Evolutionary conservation across 2,797 vertebrate species (phyloP).

Genomic region (Choloepus didactylus): DNA sequence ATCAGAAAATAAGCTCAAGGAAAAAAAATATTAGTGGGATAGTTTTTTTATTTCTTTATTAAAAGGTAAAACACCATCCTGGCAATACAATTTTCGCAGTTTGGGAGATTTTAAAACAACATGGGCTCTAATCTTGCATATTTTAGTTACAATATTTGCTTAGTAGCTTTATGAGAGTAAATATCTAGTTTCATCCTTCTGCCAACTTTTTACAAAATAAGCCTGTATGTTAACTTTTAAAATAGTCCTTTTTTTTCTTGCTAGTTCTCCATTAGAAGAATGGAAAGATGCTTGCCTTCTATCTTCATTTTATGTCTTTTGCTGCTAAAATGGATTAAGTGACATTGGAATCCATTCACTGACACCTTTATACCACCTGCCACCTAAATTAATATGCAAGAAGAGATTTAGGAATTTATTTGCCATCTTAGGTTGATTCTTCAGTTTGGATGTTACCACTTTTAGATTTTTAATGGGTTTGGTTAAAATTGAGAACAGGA

Average conservation of each 20-base stretch:
- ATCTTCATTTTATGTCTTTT: constrained; percentile 33
- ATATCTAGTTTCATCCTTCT: constrained; percentile 21
- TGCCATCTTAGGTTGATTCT: neutral
- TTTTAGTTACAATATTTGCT: neutral
- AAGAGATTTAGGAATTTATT: constrained; percentile 25
- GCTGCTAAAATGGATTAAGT: constrained; percentile 1
- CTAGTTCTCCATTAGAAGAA: neutral
- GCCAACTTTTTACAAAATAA: constrained; percentile 26
- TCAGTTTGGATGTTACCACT: neutral
- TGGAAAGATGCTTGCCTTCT: constrained; percentile 31
- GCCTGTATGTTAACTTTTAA: neutral
- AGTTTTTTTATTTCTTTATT: constrained; percentile 43
- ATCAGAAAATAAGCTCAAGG: constrained; percentile 44
- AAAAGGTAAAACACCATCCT: constrained; percentile 5
- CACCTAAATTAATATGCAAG: neutral
- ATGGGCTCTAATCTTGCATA: neutral
- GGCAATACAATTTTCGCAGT: neutral
- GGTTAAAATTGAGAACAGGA: neutral
- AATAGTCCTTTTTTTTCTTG: neutral
- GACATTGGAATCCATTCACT: neutral
- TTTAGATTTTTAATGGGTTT: neutral
- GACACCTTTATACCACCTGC: neutral
- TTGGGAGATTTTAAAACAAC: constrained; percentile 57
- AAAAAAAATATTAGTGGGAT: neutral
- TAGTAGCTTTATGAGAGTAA: constrained; percentile 5